These are phyloP conservation scores for Xestia c-nigrum DNA, from an alignment of 2,888 invertebrate species.

Conservation along the genomic window DNA sequence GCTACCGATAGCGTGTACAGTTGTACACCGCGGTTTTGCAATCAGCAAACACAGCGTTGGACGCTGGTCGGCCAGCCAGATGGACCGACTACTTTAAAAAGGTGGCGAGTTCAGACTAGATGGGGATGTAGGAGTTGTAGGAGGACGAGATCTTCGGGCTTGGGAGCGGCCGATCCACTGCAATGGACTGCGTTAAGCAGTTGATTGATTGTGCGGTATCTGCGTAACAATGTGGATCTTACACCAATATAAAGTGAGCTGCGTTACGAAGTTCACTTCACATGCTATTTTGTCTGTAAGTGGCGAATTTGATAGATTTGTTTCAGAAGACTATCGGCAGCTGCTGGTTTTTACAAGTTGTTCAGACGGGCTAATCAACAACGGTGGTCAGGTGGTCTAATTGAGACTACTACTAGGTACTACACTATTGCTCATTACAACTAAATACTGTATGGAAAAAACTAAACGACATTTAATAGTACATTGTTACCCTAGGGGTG, in stretches of 20 bases:
- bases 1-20: neutral
- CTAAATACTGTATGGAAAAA: too few species aligned
- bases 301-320: neutral
- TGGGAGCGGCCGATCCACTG: neutral
- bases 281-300: neutral
- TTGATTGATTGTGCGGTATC: slow-evolving; percentile 19
- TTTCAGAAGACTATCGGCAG: neutral
- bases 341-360: neutral
- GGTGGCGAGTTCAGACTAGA: neutral
- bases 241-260: neutral
- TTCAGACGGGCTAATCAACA: neutral
- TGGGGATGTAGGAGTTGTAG: neutral
- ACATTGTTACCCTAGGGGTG: too few species aligned
- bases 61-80: neutral
- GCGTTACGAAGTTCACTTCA: neutral
- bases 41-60: neutral
- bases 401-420: neutral
- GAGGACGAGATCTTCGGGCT: neutral
- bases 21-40: neutral
- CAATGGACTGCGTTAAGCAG: neutral
- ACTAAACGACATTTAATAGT: too few species aligned
- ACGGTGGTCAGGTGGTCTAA: neutral
- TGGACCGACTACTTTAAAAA: neutral
- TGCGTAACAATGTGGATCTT: slow-evolving; percentile 4
- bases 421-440: too few species aligned